phyloP scores from a whole-genome alignment of 2,888 invertebrate genomes.

The Priocnemis perturbator region DNA sequence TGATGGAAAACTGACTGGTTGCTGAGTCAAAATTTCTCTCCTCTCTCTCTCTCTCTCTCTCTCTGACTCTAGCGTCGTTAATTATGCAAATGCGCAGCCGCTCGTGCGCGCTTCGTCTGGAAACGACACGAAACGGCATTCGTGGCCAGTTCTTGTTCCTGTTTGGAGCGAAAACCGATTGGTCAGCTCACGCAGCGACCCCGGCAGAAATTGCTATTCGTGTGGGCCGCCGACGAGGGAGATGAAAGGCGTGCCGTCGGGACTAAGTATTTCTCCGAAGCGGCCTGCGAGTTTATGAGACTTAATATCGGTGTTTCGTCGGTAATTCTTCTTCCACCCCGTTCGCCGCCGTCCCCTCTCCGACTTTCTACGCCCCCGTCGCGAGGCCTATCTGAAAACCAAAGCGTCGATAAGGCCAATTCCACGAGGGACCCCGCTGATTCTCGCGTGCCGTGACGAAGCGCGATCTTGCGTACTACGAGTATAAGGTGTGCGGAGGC shows the following conservation, averaged over 20 bases:
- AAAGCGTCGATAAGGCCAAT: constrained; percentile 62
- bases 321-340: constrained; percentile 55
- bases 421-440: constrained; percentile 28
- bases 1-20: no score
- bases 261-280: constrained; percentile 67
- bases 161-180: constrained; percentile 20
- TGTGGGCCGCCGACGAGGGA: constrained; percentile 34
- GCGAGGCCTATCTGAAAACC: constrained; percentile 49
- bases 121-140: no score
- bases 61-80: no score
- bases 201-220: constrained; percentile 41
- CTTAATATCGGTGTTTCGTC: constrained; percentile 69
- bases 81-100: no score
- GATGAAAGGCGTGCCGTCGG: constrained; percentile 46
- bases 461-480: constrained; percentile 50
- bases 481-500: constrained; percentile 60
- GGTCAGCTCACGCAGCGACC: constrained; percentile 14
- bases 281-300: constrained; percentile 63
- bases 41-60: no score
- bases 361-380: constrained; percentile 11
- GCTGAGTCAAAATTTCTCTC: no score
- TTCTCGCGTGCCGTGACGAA: constrained; percentile 45
- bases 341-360: constrained; percentile 16
- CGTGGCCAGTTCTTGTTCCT: no score
- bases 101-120: no score